Evolutionary conservation across 2,797 vertebrate genomes (phyloP).

Genomic region (Hippocampus kuda): DNA sequence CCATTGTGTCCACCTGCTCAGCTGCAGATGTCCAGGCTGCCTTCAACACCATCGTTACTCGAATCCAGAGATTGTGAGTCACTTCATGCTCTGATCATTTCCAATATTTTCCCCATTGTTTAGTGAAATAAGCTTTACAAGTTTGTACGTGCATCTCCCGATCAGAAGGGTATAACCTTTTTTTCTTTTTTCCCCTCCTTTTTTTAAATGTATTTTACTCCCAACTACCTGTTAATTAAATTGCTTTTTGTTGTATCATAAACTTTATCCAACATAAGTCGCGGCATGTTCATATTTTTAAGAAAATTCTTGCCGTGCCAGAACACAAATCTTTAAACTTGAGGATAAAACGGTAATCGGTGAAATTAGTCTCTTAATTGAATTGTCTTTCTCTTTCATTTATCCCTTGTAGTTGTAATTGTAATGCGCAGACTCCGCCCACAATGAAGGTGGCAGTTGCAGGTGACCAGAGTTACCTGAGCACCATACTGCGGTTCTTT

Average conservation of each 20-base stretch:
- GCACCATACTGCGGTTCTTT: conserved; percentile 73
- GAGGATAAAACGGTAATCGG: too few species aligned
- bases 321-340: too few species aligned
- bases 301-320: too few species aligned
- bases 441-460: conserved; percentile 75
- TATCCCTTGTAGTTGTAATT: conserved; percentile 66
- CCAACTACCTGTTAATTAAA: too few species aligned
- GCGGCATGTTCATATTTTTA: too few species aligned
- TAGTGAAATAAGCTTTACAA: too few species aligned
- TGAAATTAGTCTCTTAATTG: neutral
- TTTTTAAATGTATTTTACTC: too few species aligned
- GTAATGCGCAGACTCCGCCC: conserved; percentile 73
- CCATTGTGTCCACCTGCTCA: conserved; percentile 73
- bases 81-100: neutral
- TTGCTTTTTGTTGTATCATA: neutral
- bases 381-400: conserved; percentile 9
- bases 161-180: too few species aligned
- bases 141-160: too few species aligned
- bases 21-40: conserved; percentile 72
- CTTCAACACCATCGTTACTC: conserved; percentile 75
- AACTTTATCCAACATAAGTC: neutral
- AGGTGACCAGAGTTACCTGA: conserved; percentile 77
- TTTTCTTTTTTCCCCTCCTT: too few species aligned
- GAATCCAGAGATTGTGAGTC: conserved; percentile 78
- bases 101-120: too few species aligned